Evolutionary conservation across 2,797 vertebrate species (phyloP).

Genomic region (Rousettus madagascariensis): DNA sequence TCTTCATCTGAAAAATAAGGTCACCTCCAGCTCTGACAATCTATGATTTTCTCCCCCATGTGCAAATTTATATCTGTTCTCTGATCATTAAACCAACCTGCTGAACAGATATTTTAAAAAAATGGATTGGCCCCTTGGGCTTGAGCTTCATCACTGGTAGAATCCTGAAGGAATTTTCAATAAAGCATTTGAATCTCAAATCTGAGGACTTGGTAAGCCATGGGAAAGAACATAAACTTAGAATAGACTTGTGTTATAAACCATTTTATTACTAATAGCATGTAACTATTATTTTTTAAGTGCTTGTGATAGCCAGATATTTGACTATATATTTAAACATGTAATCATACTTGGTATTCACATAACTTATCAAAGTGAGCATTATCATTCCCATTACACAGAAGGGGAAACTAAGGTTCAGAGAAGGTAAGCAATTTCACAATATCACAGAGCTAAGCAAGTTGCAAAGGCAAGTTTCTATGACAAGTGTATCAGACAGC

Average conservation of each 20-base stretch:
- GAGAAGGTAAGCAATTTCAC: not conserved
- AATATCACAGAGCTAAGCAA: not conserved
- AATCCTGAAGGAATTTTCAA: not conserved
- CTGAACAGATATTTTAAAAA: not conserved
- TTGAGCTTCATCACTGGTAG: constrained; percentile 6
- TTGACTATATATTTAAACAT: not conserved
- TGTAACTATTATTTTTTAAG: constrained; percentile 18
- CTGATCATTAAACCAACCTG: constrained; percentile 63
- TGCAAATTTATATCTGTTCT: constrained; percentile 66
- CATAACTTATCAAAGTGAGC: not conserved
- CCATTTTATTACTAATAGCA: not conserved
- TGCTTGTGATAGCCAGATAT: not conserved
- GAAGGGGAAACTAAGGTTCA: not conserved
- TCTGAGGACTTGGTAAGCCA: not conserved
- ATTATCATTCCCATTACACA: not conserved
- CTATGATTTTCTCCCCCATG: constrained; percentile 34
- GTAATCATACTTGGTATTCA: not conserved
- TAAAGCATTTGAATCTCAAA: not conserved
- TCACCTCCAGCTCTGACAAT: constrained; percentile 58
- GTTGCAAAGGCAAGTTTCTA: not conserved
- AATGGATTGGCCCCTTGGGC: not conserved
- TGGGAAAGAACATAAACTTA: not conserved
- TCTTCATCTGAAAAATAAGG: constrained; percentile 52
- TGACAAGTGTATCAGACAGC: not conserved
- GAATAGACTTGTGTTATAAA: not conserved